These are phyloP conservation scores for Stegodyphus dumicola DNA, from an alignment of 1,140 invertebrate species.

Conservation along the genomic window DNA sequence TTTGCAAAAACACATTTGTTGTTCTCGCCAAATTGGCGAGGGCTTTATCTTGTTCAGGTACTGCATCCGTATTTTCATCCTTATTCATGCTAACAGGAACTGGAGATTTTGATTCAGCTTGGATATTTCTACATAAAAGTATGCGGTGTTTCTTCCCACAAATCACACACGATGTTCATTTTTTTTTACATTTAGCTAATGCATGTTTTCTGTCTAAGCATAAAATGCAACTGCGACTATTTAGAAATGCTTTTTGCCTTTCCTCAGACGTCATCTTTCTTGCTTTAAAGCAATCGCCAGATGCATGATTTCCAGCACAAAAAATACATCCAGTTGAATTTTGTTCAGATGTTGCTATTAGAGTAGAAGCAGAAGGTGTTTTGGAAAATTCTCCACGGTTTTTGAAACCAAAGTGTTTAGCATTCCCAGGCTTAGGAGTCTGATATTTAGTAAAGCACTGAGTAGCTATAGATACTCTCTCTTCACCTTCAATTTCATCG, in stretches of 20 bases:
- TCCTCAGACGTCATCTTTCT: background rate
- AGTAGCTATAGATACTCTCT: no score
- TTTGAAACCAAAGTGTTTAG: no score
- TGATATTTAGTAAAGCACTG: no score
- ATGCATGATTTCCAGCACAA: background rate
- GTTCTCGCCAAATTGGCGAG: slow-evolving; percentile 10
- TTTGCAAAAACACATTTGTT: slow-evolving; percentile 19
- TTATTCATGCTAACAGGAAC: background rate
- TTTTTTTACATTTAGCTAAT: background rate
- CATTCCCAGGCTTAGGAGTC: no score
- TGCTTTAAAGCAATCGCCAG: background rate
- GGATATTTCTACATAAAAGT: slow-evolving; percentile 12
- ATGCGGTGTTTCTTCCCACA: slow-evolving; percentile 13
- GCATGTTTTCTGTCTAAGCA: background rate
- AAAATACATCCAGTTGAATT: no score
- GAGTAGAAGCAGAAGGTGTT: no score
- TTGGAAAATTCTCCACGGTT: no score
- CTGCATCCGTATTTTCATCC: background rate
- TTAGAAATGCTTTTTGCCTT: background rate
- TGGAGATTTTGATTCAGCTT: slow-evolving; percentile 1
- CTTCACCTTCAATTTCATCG: no score
- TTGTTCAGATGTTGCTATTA: no score
- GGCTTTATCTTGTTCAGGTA: background rate
- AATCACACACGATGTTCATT: background rate
- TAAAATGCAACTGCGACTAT: slow-evolving; percentile 15